Evolutionary conservation across 2,888 invertebrate genomes (phyloP).

Genomic region (Caenorhabditis sp.): DNA sequence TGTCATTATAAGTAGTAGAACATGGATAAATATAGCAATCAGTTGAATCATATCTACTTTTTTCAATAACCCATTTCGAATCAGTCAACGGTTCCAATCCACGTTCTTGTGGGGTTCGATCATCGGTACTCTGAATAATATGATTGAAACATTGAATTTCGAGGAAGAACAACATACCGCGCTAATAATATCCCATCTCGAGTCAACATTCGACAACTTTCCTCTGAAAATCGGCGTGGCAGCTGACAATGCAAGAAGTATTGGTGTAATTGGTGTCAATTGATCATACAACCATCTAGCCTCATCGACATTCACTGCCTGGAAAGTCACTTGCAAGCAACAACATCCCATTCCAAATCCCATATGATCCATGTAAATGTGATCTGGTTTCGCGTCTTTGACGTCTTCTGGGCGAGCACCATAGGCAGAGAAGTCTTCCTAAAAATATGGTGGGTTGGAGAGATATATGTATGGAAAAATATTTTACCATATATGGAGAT

Average conservation of each 20-base stretch:
- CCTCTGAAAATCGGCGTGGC: constrained; percentile 89
- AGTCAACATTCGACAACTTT: constrained; percentile 91
- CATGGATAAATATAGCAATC: constrained; percentile 92
- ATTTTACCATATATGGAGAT: constrained; percentile 75
- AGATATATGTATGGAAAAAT: not conserved
- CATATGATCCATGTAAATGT: constrained; percentile 98
- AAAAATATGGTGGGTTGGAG: constrained; percentile 74
- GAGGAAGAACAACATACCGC: constrained; percentile 72
- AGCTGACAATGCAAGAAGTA: constrained; percentile 95
- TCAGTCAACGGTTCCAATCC: constrained; percentile 76
- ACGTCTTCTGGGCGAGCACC: constrained; percentile 52
- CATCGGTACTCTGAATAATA: constrained; percentile 87
- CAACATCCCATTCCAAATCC: constrained; percentile 98
- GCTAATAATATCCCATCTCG: constrained; percentile 96
- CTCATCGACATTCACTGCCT: constrained; percentile 89
- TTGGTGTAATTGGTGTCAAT: constrained; percentile 92
- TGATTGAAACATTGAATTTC: no score
- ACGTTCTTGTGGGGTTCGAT: constrained; percentile 89
- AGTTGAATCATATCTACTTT: constrained; percentile 95
- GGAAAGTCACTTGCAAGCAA: constrained; percentile 77
- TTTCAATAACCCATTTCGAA: constrained; percentile 82
- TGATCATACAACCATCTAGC: constrained; percentile 96
- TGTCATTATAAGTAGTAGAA: constrained; percentile 87
- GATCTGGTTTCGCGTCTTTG: constrained; percentile 83
- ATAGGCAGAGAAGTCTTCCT: constrained; percentile 75